phyloP scores from a whole-genome alignment of 2,113 vertebrate species.

The Orthonyx spaldingii region DNA sequence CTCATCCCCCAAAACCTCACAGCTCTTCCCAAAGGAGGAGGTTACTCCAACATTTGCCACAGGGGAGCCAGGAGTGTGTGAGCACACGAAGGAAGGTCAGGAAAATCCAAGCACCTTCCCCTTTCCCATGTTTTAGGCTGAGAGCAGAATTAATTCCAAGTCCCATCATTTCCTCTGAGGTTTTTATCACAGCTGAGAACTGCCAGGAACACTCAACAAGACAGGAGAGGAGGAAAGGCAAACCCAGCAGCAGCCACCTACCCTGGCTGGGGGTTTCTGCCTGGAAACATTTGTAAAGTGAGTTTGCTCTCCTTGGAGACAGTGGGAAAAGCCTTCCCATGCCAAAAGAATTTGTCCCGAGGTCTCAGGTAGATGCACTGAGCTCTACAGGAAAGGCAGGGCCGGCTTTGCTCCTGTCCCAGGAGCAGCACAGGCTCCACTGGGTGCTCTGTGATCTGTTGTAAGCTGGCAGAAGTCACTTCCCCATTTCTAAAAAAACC shows the following conservation, averaged over 20 bases:
- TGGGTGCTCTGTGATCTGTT: neutral
- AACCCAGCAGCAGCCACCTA: neutral
- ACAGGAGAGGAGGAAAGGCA: neutral
- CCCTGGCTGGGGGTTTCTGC: neutral
- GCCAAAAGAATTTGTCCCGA: neutral
- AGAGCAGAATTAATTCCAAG: neutral
- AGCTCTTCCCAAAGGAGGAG: neutral
- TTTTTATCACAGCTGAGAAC: neutral
- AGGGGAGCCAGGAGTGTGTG: neutral
- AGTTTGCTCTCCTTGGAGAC: neutral
- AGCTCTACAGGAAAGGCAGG: neutral
- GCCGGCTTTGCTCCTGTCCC: neutral
- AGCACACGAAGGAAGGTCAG: no score
- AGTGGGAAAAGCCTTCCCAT: neutral
- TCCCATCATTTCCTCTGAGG: neutral
- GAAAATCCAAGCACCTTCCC: neutral
- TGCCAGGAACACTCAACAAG: neutral
- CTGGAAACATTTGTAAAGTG: neutral
- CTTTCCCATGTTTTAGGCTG: neutral
- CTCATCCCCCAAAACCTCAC: neutral
- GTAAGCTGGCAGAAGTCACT: neutral
- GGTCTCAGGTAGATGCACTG: neutral
- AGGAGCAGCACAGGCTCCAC: neutral
- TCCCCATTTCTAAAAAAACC: neutral
- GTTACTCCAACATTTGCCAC: rapidly evolving